Evolutionary conservation across 2,113 vertebrate species (phyloP), one percentile per base, ranked within the genome.

Genomic region (Nanger granti): DNA sequence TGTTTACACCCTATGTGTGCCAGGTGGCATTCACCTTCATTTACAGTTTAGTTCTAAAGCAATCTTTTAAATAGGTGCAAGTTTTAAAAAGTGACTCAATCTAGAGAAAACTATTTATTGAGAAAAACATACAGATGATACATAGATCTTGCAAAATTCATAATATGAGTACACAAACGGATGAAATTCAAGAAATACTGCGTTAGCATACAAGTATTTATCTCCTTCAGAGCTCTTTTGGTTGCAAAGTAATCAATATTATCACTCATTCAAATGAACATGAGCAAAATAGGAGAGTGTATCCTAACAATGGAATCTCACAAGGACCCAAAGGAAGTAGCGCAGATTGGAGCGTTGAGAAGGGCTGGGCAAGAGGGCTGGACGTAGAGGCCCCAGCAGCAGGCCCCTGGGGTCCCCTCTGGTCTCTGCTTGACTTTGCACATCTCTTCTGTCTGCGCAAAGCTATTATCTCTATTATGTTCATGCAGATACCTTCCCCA

Each of bases 91-190:
- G 12, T 28, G 55, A 91, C n/a, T 89, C 54, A 8, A 73, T 55
- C 88, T 82, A 80, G 93, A 92, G 73, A 87, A 96, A 95, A 92
- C 89, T 41, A 94, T 95, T 90, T 97, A 97, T 97, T 97, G 93
- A 80, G 83, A 83, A 93, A 97, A 97, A 93, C 66, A 79, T 31
- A 73, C 1, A 89, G 62, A 7, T 31, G 54, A 73, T 57, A 93
- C 47, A 87, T 8, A 10, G 41, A 76, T 44, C 60, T 54, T 85
- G 34, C 64, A 94, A 92, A 96, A 64, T 37, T 41, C 20, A 5
- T 4, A 4, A 88, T 37, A 49, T 2, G 2, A 20, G 10, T 59
- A 49, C 44, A 14, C 7, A 47, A 90, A 89, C 8, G 26, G 85
- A 24, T 84, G 54, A 88, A 29, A 90, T 79, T 66, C 41, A 12